Conservation (phyloP, 2,888 invertebrate species). For the Buathra laborator region DNA sequence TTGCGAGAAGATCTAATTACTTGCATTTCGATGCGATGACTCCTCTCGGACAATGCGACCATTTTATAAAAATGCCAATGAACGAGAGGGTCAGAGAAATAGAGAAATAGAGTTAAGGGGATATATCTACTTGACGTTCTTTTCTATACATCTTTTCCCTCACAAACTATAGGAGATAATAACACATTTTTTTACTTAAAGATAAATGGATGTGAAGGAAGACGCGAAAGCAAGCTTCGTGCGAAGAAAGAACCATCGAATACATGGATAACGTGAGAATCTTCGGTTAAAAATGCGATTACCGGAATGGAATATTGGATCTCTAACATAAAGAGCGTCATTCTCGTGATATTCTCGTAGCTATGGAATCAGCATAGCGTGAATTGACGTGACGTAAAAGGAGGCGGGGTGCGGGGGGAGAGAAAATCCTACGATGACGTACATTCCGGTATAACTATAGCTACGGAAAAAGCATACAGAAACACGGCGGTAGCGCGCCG, state of each 20-base stretch:
- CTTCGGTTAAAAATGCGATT: conserved; percentile 10
- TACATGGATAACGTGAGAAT: not conserved
- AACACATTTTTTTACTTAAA: not conserved
- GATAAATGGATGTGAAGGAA: no score
- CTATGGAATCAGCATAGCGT: conserved; percentile 31
- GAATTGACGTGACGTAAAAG: conserved; percentile 23
- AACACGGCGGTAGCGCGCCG: no score
- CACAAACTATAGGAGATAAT: no score
- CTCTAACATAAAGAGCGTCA: not conserved
- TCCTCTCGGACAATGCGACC: no score
- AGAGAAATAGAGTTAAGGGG: no score
- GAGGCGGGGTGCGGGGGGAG: conserved; percentile 4
- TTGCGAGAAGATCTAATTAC: no score
- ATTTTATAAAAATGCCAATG: no score
- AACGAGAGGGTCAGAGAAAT: no score
- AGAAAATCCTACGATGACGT: conserved; percentile 31
- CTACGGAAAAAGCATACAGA: not conserved
- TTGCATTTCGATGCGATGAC: no score
- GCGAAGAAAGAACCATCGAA: conserved; percentile 11
- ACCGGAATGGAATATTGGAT: conserved; percentile 12
- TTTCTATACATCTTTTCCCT: no score
- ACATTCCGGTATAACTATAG: not conserved
- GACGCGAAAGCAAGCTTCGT: not conserved
- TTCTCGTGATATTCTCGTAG: conserved; percentile 27
- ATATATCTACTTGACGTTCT: no score